phyloP scores from a whole-genome alignment of 2,888 invertebrate genomes.

The Pachycephus smyrnensis region DNA sequence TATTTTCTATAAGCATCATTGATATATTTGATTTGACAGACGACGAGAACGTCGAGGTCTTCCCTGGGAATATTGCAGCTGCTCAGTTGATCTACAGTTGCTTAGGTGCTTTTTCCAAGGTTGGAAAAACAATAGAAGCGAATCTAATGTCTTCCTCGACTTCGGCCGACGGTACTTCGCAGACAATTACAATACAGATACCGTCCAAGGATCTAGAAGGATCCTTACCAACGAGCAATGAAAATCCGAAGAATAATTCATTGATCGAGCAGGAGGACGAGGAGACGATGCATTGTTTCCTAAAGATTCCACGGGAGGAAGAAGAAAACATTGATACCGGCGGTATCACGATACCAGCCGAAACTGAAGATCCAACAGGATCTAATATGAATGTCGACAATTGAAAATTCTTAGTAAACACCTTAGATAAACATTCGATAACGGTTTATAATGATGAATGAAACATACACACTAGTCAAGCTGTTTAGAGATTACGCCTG shows the following conservation, averaged over 20 bases:
- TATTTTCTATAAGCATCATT: constrained; percentile 9
- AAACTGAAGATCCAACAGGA: constrained; percentile 51
- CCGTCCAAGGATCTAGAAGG: constrained; percentile 59
- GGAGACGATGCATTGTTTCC: constrained; percentile 65
- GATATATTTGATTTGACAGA: constrained; percentile 27
- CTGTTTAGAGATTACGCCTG: background rate
- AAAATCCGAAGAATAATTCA: constrained; percentile 39
- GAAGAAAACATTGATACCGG: constrained; percentile 70
- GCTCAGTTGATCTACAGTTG: constrained; percentile 64
- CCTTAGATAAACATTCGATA: background rate
- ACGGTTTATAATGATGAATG: constrained; percentile 20
- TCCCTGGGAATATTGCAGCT: constrained; percentile 65
- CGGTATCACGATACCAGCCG: constrained; percentile 72
- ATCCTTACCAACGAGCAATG: constrained; percentile 47
- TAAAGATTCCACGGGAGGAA: constrained; percentile 61
- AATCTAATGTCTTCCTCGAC: constrained; percentile 64
- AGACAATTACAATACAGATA: constrained; percentile 62
- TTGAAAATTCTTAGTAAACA: background rate
- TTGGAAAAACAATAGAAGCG: constrained; percentile 58
- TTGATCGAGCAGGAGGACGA: constrained; percentile 65
- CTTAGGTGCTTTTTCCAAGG: constrained; percentile 60
- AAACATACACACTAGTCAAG: constrained; percentile 44
- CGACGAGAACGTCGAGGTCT: constrained; percentile 59
- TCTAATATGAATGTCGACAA: constrained; percentile 42
- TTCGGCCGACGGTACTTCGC: constrained; percentile 62